Evolutionary conservation across 2,113 vertebrate genomes (phyloP).

Genomic region (Tupaia chinensis): DNA sequence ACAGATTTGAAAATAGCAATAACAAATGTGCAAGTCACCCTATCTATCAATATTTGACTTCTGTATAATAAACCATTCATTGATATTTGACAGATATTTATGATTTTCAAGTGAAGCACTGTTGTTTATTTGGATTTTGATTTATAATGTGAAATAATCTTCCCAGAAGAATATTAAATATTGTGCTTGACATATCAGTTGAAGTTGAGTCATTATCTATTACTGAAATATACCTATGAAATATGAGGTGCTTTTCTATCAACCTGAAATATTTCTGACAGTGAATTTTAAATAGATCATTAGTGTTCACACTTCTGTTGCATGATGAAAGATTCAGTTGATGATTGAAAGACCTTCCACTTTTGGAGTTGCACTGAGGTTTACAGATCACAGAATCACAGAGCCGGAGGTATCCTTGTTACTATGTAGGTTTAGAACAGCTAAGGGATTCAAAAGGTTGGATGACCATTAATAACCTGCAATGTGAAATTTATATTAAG

Average conservation of each 20-base stretch:
- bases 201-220: conserved; percentile 73
- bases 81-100: conserved; percentile 68
- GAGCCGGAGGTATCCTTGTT: not conserved
- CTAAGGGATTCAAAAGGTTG: not conserved
- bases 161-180: conserved; percentile 77
- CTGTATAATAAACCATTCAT: conserved; percentile 64
- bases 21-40: conserved; percentile 60
- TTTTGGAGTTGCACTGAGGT: conserved; percentile 1
- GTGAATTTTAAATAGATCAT: conserved; percentile 76
- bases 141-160: conserved; percentile 78
- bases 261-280: conserved; percentile 73
- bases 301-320: conserved; percentile 34
- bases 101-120: conserved; percentile 65
- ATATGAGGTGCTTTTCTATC: conserved; percentile 77
- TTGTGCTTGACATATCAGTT: conserved; percentile 70
- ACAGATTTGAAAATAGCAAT: conserved; percentile 62
- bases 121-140: conserved; percentile 72
- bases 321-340: conserved; percentile 59
- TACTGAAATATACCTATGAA: conserved; percentile 72
- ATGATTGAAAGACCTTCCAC: conserved; percentile 35
- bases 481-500: not conserved
- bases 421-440: not conserved
- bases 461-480: not conserved
- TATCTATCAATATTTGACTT: conserved; percentile 70
- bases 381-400: not conserved